Evolutionary conservation across 92 coral and sea anemone species (phyloP), one percentile per base, ranked within the genome.

Genomic region (Phenganax subtilis): DNA sequence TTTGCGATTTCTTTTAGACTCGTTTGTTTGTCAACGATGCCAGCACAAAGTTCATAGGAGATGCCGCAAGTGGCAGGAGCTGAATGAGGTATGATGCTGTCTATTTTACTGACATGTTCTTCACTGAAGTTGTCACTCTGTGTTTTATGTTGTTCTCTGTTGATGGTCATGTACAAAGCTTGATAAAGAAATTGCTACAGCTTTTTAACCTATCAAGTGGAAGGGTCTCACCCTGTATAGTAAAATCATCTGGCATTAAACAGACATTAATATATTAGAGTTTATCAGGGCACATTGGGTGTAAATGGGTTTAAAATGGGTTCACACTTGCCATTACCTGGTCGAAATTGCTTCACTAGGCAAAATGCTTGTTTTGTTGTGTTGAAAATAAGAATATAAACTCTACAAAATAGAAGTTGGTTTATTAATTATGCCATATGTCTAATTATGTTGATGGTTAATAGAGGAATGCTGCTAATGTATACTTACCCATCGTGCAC

Each of bases 1-100:
- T 86, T 90, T 88, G 93, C 88, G 31, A 92, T 57, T n/a, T 90
- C 63, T 60, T 75, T 78, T 20, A 90, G 87, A 76, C 90, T 87
- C 28, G 84, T 66, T 58, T 90, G 90, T 82, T 96, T 87, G 74
- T 96, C 99, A 31, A 96, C 87, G 51, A 96, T 92, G 55, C 99
- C 99, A 14, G 99, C 99, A 85, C 99, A 96, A 12, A 96, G 87
- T 88, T 96, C 99, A 69, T 92, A 96, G 9, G 99, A 90, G 31
- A 96, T 84, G 37, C 99, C 98, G 56, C 86, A 81, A 54, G 74
- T 71, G 30, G 80, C 69, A 2, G 92, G 87, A 10, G 96, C 97
- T 3, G 88, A 82, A n/a, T 90, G 87, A 10, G 90, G 89, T 6
- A 87, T 72, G 17, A 87, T 82, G 9, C 90, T 82, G 84, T 96